These are phyloP conservation scores for Amblyopsis rosae DNA, from an alignment of 2,113 vertebrate genomes.

Conservation along the genomic window DNA sequence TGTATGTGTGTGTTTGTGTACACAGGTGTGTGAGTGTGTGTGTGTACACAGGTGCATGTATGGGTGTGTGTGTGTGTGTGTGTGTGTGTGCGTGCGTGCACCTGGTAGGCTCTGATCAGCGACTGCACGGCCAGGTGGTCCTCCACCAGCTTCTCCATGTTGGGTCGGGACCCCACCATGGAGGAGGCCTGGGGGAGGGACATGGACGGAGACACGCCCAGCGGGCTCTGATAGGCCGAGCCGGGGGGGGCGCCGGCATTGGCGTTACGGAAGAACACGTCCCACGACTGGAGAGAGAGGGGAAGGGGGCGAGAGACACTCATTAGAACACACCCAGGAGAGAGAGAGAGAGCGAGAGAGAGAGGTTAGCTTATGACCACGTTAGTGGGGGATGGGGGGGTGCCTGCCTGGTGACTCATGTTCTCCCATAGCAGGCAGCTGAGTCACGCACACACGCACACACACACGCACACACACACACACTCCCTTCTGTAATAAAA, in stretches of 20 bases:
- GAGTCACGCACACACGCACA: too few relatives aligned
- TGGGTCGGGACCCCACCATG: conserved; percentile 86
- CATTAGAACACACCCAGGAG: not conserved
- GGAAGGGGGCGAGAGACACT: not conserved
- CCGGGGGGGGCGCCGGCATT: conserved; percentile 92
- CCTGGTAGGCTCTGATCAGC: conserved; percentile 98
- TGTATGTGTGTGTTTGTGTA: not conserved
- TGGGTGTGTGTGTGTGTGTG: not conserved
- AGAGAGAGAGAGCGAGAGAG: too few relatives aligned
- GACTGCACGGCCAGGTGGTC: conserved; percentile 97
- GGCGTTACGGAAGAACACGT: conserved; percentile 97
- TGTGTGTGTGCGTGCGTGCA: conserved; percentile 46
- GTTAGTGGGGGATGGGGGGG: too few relatives aligned
- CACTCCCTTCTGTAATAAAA: too few relatives aligned
- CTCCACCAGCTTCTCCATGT: conserved; percentile 95
- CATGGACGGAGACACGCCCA: conserved; percentile 63
- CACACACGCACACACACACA: too few relatives aligned
- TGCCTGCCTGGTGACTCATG: too few relatives aligned
- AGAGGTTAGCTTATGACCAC: not conserved
- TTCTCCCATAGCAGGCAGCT: too few relatives aligned
- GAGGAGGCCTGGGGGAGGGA: conserved; percentile 78
- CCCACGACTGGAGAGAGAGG: conserved; percentile 87
- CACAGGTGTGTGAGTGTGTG: not conserved
- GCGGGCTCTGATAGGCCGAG: conserved; percentile 85
- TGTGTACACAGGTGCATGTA: not conserved